Conservation (phyloP, 2,888 invertebrate species). For the Acronicta alni region DNA sequence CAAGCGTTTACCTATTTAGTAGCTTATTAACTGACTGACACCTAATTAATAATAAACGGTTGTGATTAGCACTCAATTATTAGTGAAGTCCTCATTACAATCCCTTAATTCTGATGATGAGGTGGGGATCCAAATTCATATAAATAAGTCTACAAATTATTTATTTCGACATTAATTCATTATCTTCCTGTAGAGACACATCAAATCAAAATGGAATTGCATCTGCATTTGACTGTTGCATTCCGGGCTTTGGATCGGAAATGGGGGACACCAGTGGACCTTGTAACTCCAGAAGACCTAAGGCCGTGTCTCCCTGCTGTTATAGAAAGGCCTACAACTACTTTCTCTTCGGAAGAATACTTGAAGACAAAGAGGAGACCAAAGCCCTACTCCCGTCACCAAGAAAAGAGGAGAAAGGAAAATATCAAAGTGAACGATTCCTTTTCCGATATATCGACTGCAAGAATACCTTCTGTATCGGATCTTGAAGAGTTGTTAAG, state of each 20-base stretch:
- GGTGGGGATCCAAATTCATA: constrained; percentile 21
- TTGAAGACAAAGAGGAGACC: constrained; percentile 59
- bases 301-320: constrained; percentile 63
- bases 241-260: constrained; percentile 73
- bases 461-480: constrained; percentile 57
- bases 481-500: constrained; percentile 43
- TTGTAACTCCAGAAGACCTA: constrained; percentile 62
- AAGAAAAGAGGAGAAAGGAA: constrained; percentile 40
- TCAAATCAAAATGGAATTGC: constrained; percentile 68
- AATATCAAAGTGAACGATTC: constrained; percentile 62
- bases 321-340: constrained; percentile 64
- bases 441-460: constrained; percentile 67
- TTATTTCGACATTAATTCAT: constrained; percentile 22
- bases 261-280: constrained; percentile 73
- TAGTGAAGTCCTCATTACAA: constrained; percentile 2
- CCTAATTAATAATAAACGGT: constrained; percentile 15
- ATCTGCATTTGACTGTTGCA: constrained; percentile 72
- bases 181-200: constrained; percentile 7
- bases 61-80: constrained; percentile 17
- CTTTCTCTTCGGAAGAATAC: constrained; percentile 75
- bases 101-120: background rate
- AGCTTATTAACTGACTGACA: background rate
- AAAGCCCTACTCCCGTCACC: constrained; percentile 59
- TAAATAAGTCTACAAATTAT: constrained; percentile 18
- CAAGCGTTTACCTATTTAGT: background rate